Conservation (phyloP, 2,888 invertebrate species). For the Oscheius sp. region DNA sequence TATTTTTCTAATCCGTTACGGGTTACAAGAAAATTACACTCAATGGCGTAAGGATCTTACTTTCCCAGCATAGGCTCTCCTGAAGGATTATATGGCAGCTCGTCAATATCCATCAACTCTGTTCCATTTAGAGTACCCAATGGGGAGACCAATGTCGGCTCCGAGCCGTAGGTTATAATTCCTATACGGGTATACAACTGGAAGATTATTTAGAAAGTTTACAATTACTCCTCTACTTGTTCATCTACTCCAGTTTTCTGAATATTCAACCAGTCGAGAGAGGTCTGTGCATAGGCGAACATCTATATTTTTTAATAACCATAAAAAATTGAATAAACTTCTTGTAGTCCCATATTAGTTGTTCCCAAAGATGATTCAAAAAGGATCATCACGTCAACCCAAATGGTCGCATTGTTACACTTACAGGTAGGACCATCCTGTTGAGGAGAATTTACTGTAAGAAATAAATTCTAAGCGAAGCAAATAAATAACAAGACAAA, state of each 20-base stretch:
- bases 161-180: background rate
- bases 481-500: background rate
- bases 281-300: constrained; percentile 17
- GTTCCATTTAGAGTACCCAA: background rate
- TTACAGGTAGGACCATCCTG: constrained; percentile 12
- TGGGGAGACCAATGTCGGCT: background rate
- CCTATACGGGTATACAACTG: constrained; percentile 19
- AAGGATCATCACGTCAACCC: constrained; percentile 21
- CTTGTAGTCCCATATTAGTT: constrained; percentile 6
- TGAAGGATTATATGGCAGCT: background rate
- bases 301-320: background rate
- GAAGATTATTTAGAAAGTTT: background rate
- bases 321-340: background rate
- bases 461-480: background rate
- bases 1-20: background rate
- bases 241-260: background rate
- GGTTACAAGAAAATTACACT: too few species aligned
- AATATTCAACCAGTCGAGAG: constrained; percentile 15
- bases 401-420: constrained; percentile 5
- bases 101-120: background rate
- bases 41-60: background rate
- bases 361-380: background rate
- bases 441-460: background rate
- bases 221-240: background rate
- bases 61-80: background rate